Evolutionary conservation across 2,113 vertebrate species (phyloP), one percentile per base, ranked within the genome.

Genomic region (Naja naja): DNA sequence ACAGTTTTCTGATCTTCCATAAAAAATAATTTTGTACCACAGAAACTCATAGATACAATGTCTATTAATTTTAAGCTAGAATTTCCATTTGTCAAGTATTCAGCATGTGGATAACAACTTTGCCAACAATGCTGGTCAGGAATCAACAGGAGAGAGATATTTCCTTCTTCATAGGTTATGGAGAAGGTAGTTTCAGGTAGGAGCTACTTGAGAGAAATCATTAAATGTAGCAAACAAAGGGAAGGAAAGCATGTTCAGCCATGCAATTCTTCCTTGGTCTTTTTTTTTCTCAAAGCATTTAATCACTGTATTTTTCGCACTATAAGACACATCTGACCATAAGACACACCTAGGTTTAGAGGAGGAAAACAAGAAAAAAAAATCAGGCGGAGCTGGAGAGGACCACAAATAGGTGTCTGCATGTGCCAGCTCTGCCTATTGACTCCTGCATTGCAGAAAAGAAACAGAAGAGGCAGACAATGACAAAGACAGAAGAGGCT

Each of bases 31-130:
- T 93, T 90, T 11, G 55, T 91, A 87, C 54, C 89, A 90, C 4
- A n/a, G 30, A 58, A 88, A 56, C 27, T 91, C 27, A 3, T 34
- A 85, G 4, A 90, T 93, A 47, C 0, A 14, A 89, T 52, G 30
- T 52, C 60, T 85, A 58, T 93, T 93, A 18, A 0, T 49, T 91
- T 92, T 89, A 55, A 91, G 6, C 90, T 58, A 52, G 58, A 85
- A 58, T 49, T 10, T 86, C 90, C 94, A 91, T 91, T 27, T 89
- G 22, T 90, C 94, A 91, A 30, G 34, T 18, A 69, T 87, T 43
- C 47, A 92, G 86, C 45, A 87, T 91, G 34, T 27, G 0, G 11
- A 16, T 58, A 89, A 92, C 56, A 53, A 22, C 0, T 34, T 12
- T 18, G 22, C n/a, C n/a, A 52, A 87, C 8, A 43, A 2, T 39